phyloP scores from a whole-genome alignment of 2,888 invertebrate genomes.

The Nycteola revayana region DNA sequence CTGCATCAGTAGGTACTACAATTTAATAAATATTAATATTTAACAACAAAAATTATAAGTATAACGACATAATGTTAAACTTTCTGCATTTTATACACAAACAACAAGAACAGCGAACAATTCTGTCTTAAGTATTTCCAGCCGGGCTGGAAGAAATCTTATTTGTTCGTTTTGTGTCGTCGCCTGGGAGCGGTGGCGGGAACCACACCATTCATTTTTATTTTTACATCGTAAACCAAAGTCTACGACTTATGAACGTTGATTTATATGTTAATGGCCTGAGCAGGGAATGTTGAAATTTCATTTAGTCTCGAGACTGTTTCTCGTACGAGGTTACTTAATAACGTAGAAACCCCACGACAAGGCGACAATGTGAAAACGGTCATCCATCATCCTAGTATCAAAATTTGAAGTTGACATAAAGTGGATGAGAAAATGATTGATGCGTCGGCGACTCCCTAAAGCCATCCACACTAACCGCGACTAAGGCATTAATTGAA shows the following conservation, averaged over 20 bases:
- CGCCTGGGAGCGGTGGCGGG: conserved; percentile 55
- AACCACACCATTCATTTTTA: conserved; percentile 50
- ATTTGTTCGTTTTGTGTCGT: conserved; percentile 67
- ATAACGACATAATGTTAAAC: conserved; percentile 29
- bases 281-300: conserved; percentile 24
- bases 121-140: conserved; percentile 59
- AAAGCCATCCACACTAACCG: conserved; percentile 44
- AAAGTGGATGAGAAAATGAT: conserved; percentile 79
- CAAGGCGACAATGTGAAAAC: conserved; percentile 44
- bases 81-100: conserved; percentile 39
- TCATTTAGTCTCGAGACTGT: conserved; percentile 26
- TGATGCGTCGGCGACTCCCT: conserved; percentile 63
- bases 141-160: conserved; percentile 54
- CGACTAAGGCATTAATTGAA: conserved; percentile 53
- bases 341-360: conserved; percentile 31
- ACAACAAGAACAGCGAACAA: conserved; percentile 58
- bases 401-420: conserved; percentile 78
- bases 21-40: too few species aligned
- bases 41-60: too few species aligned
- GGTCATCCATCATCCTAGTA: conserved; percentile 70
- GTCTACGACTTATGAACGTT: conserved; percentile 54
- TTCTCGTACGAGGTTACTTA: conserved; percentile 25
- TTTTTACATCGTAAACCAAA: conserved; percentile 58
- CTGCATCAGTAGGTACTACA: too few species aligned
- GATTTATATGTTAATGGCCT: conserved; percentile 52